These are phyloP conservation scores for Polymixis flavicincta DNA, from an alignment of 2,888 invertebrate species.

Conservation along the genomic window DNA sequence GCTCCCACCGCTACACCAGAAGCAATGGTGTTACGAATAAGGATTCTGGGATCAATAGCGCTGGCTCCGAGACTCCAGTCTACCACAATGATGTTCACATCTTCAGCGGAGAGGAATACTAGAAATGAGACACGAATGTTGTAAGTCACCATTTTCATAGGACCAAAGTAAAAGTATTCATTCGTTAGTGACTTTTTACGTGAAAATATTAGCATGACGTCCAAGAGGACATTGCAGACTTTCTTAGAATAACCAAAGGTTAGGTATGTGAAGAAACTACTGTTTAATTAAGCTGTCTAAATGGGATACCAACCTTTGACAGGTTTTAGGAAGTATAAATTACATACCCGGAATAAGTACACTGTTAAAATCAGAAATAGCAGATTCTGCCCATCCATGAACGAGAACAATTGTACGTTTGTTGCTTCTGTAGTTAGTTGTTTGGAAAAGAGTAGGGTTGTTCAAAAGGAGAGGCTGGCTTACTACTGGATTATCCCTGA, in stretches of 20 bases:
- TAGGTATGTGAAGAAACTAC: neutral
- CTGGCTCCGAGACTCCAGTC: slow-evolving; percentile 82
- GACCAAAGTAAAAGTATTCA: neutral
- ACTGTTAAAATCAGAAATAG: slow-evolving; percentile 70
- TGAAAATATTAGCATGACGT: no score
- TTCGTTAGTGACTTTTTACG: neutral
- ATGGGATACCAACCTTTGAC: no score
- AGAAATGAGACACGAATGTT: slow-evolving; percentile 23
- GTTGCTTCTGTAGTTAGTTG: slow-evolving; percentile 71
- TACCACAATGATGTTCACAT: slow-evolving; percentile 81
- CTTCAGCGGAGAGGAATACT: slow-evolving; percentile 79
- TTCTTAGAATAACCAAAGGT: neutral
- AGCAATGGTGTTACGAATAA: slow-evolving; percentile 75
- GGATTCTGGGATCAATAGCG: slow-evolving; percentile 69
- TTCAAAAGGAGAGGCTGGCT: slow-evolving; percentile 78
- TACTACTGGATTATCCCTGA: slow-evolving; percentile 75
- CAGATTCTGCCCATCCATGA: slow-evolving; percentile 77
- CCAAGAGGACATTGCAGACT: neutral
- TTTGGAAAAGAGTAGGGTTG: slow-evolving; percentile 67
- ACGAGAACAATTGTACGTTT: slow-evolving; percentile 77
- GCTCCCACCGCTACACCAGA: slow-evolving; percentile 77
- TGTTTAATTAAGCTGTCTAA: neutral
- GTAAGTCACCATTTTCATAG: neutral
- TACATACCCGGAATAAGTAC: slow-evolving; percentile 76
- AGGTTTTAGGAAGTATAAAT: neutral